These are phyloP conservation scores for Riparia riparia DNA, from an alignment of 2,113 vertebrate species.

Conservation along the genomic window DNA sequence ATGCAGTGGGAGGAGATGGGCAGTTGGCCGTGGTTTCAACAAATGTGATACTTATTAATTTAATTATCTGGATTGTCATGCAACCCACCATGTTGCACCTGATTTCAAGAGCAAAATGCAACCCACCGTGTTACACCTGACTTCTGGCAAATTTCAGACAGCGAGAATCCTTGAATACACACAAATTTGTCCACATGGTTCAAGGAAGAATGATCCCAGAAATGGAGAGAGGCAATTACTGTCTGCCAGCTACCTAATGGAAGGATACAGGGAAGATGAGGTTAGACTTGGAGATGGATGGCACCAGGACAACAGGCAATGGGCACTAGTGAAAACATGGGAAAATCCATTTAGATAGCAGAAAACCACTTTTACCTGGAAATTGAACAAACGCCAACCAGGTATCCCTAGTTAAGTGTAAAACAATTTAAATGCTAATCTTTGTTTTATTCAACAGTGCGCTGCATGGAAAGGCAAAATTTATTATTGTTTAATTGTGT, in stretches of 20 bases:
- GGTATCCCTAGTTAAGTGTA: neutral
- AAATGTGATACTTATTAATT: neutral
- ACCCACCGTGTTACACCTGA: neutral
- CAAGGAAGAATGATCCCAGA: neutral
- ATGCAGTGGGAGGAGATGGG: neutral
- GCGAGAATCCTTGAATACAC: neutral
- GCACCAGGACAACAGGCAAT: neutral
- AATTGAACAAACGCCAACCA: neutral
- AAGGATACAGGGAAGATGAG: neutral
- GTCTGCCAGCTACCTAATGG: neutral
- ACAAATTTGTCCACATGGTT: neutral
- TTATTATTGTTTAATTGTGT: neutral
- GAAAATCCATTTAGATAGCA: neutral
- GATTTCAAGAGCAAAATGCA: neutral
- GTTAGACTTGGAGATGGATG: neutral
- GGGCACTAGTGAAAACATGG: neutral
- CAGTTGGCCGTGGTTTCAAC: neutral
- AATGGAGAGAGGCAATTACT: neutral
- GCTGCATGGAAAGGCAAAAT: neutral
- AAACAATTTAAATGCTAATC: neutral
- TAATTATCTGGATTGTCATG: neutral
- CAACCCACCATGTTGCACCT: neutral
- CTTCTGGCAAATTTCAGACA: neutral
- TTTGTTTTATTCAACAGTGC: neutral
- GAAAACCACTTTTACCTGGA: neutral